Evolutionary conservation across 53 echinoderm and acorn worm genomes (phyloP), one percentile per base, ranked within the genome.

Genomic region (Henricia sp.): DNA sequence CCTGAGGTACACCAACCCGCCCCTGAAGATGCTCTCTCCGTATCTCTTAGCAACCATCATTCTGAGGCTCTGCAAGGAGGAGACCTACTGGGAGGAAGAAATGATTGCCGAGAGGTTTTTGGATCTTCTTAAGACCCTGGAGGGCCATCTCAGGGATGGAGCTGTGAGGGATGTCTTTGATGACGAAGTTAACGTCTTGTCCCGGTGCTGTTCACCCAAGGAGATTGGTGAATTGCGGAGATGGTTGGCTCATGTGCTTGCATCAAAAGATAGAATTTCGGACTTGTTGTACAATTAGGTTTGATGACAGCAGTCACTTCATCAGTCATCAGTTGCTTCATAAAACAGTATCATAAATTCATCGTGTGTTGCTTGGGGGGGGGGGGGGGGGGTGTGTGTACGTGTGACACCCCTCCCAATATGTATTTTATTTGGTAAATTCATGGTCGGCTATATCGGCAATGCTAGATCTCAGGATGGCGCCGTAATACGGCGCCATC

Each of bases 31-130:
- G 71, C 42, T 91, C 20, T 77, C 91, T 27, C 60, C 48, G 42
- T 84, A 68, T 19, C 84, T 71, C 36, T 40, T 91, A 26, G 27
- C 84, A 14, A 84, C 91, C 1, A 37, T 88, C 36, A 50, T 88
- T 33, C 68, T 88, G 69, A 77, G 76, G 48, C 40, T 70, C 17
- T 91, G 91, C 40, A 46, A 51, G 12, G 91, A 91, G 68, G 88
- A 91, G 71, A 91, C 76, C 0, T 88, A 91, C 53, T 91, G 91
- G 88, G 84, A 77, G 1, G 77, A 77, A 3, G 84, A 70, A 60
- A 84, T 91, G 91, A 41, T 91, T 10, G 88, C 88, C 2, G 88
- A 91, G 65, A 84, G 91, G 33, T 88, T 91, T 80, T 84, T 91
- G 37, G 91, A 91, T 44, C 62, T 91, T 44, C 71, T 91, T 41